Evolutionary conservation across 2,888 invertebrate genomes (phyloP).

Genomic region (Saturnia pavonia): DNA sequence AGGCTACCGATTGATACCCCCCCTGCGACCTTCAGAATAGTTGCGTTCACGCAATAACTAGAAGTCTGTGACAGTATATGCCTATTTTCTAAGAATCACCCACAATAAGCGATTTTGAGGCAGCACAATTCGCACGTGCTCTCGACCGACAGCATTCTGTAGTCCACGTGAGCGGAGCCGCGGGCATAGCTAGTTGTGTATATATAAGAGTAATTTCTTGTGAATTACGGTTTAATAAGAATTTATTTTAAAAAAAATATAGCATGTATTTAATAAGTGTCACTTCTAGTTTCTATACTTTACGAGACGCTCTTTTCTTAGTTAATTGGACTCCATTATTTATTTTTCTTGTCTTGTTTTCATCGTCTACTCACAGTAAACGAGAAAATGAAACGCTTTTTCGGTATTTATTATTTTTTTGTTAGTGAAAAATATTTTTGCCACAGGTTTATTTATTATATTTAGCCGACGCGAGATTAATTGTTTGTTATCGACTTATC

Average conservation of each 20-base stretch:
- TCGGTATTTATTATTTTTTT: conserved; percentile 43
- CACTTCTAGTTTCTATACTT: conserved; percentile 10
- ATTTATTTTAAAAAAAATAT: neutral
- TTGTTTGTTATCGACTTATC: neutral
- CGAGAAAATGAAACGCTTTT: conserved; percentile 54
- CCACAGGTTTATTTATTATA: conserved; percentile 10
- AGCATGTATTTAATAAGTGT: neutral
- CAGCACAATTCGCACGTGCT: too few species aligned
- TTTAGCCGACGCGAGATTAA: neutral
- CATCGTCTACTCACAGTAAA: conserved; percentile 49
- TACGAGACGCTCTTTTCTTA: conserved; percentile 43
- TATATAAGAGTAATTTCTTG: neutral
- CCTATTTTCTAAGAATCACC: too few species aligned
- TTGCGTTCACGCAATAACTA: too few species aligned
- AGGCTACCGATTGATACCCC: too few species aligned
- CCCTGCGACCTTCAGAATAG: too few species aligned
- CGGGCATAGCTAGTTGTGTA: too few species aligned
- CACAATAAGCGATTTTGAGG: too few species aligned
- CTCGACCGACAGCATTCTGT: too few species aligned
- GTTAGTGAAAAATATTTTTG: conserved; percentile 26
- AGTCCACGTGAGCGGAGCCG: too few species aligned
- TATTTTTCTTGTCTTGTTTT: conserved; percentile 56
- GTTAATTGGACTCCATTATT: conserved; percentile 66
- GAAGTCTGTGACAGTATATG: too few species aligned
- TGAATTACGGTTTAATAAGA: neutral